phyloP scores from a whole-genome alignment of 2,113 vertebrate species.

The Trinectes maculatus region DNA sequence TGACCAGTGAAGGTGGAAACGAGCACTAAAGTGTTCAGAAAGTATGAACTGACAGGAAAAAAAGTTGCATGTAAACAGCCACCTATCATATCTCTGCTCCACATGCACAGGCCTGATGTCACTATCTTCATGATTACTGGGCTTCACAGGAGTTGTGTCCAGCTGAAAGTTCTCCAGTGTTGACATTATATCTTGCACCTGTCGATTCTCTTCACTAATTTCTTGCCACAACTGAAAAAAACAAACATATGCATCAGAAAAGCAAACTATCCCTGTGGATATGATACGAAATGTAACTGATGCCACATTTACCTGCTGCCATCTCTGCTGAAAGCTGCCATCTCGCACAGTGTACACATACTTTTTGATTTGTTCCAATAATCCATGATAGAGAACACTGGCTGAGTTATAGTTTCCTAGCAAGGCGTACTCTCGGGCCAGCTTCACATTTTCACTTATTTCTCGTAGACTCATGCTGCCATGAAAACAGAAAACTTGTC shows the following conservation, averaged over 20 bases:
- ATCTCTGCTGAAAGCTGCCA: slow-evolving; percentile 88
- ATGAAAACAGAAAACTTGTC: slow-evolving; percentile 3
- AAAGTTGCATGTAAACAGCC: background rate
- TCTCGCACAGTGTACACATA: slow-evolving; percentile 89
- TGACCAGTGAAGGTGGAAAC: background rate
- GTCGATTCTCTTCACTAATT: slow-evolving; percentile 91
- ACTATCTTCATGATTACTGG: slow-evolving; percentile 79
- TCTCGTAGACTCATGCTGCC: slow-evolving; percentile 93
- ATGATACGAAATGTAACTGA: background rate
- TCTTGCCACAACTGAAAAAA: slow-evolving; percentile 91
- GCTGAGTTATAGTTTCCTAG: slow-evolving; percentile 97
- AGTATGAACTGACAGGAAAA: no score
- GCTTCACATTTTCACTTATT: slow-evolving; percentile 95
- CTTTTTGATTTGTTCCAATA: slow-evolving; percentile 94
- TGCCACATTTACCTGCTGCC: slow-evolving; percentile 89
- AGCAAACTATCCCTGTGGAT: background rate
- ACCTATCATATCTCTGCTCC: slow-evolving; percentile 85
- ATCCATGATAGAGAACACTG: slow-evolving; percentile 92
- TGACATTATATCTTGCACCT: slow-evolving; percentile 94
- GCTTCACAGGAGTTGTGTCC: slow-evolving; percentile 86
- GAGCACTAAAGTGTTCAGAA: background rate
- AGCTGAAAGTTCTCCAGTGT: slow-evolving; percentile 93
- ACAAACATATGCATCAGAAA: background rate
- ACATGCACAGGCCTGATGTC: slow-evolving; percentile 91
- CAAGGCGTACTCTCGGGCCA: slow-evolving; percentile 95